These are phyloP conservation scores for Anagyrus pseudococci DNA, from an alignment of 2,888 invertebrate genomes.

Conservation along the genomic window DNA sequence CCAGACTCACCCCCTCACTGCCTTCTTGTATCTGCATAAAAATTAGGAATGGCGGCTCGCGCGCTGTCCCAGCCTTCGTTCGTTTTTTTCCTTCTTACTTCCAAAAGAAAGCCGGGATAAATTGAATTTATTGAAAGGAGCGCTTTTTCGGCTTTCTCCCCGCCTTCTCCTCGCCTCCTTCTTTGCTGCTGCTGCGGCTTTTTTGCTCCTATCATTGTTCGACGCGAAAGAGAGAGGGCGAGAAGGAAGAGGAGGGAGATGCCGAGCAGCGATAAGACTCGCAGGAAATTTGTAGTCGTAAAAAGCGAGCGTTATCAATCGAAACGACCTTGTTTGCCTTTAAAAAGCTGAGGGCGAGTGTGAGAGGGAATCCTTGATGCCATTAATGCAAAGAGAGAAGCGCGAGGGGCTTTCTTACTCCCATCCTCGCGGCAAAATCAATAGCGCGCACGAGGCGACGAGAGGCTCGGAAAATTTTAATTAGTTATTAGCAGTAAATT, in stretches of 20 bases:
- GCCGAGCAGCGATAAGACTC: constrained; percentile 6
- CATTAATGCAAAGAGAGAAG: constrained; percentile 15
- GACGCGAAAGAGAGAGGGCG: too few species aligned
- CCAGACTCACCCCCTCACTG: neutral
- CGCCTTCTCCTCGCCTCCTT: neutral
- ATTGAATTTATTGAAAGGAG: constrained; percentile 36
- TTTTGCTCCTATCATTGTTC: constrained; percentile 9
- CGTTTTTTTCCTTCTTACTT: constrained; percentile 6
- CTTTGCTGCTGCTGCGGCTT: neutral
- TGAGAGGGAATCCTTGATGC: too few species aligned
- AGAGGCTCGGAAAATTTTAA: constrained; percentile 11
- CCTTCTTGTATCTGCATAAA: constrained; percentile 25
- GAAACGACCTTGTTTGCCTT: constrained; percentile 24
- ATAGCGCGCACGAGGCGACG: neutral
- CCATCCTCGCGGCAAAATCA: constrained; percentile 8
- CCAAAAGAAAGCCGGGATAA: constrained; percentile 17
- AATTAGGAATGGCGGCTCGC: constrained; percentile 25
- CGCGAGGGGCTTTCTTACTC: neutral
- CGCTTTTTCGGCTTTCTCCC: constrained; percentile 6
- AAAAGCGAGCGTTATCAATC: constrained; percentile 26
- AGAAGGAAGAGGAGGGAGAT: constrained; percentile 17
- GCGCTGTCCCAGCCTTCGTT: too few species aligned
- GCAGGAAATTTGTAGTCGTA: constrained; percentile 8
- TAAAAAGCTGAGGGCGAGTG: neutral
- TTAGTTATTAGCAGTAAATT: constrained; percentile 30